Conservation (phyloP, 2,888 invertebrate species). For the Empis livida region DNA sequence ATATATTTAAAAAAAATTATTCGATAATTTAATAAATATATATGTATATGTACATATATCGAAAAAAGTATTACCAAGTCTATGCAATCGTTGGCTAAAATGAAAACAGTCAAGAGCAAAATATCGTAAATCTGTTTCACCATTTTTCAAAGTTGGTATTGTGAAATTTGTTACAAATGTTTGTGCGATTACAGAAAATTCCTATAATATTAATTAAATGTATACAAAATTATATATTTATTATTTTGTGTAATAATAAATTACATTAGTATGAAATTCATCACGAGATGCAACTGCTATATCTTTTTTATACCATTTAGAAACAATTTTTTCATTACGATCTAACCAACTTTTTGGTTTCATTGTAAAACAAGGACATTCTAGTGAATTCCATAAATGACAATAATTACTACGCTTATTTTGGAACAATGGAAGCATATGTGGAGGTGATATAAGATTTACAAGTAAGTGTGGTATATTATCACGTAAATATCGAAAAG, state of each 20-base stretch:
- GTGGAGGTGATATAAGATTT: conserved; percentile 22
- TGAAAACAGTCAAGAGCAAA: conserved; percentile 49
- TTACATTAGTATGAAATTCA: conserved; percentile 24
- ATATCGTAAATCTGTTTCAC: conserved; percentile 37
- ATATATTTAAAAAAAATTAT: no score
- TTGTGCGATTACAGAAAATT: conserved; percentile 45
- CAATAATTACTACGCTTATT: conserved; percentile 16
- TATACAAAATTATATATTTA: neutral
- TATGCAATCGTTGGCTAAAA: conserved; percentile 36
- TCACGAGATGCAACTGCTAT: conserved; percentile 34
- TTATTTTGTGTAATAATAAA: neutral
- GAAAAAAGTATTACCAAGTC: no score
- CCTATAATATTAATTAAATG: conserved; percentile 17
- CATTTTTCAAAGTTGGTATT: conserved; percentile 27
- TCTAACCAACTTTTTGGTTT: neutral
- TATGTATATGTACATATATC: no score
- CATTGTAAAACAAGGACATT: conserved; percentile 19
- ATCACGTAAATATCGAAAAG: conserved; percentile 39
- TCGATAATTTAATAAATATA: no score
- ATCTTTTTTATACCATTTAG: conserved; percentile 39
- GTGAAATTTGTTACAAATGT: conserved; percentile 26
- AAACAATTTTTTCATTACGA: conserved; percentile 11
- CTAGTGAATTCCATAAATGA: conserved; percentile 21
- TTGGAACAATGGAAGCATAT: conserved; percentile 13
- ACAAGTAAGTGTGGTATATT: conserved; percentile 39